Evolutionary conservation across 2,797 vertebrate species (phyloP), one percentile per base, ranked within the genome.

Genomic region (Cuniculus paca): DNA sequence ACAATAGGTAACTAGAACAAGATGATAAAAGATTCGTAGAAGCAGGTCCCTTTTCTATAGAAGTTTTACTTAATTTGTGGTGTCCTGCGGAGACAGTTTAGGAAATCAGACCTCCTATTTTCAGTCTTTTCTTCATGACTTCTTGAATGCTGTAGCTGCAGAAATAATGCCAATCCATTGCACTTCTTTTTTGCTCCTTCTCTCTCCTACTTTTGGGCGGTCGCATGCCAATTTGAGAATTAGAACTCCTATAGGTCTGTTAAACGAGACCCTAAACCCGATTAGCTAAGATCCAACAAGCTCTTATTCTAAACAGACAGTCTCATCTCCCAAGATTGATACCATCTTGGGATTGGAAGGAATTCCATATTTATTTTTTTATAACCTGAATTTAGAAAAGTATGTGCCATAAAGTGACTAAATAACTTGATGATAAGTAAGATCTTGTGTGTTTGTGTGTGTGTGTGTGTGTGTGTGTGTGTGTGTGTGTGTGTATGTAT

Each of bases 61-160:
- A 83, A 77, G 60, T 58, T 84, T 90, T 81, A 39, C 70, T 94
- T 87, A 28, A 42, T 91, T 78, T 90, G 31, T 84, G 22, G 31
- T 50, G 65, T 81, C 70, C 14, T 54, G 26, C 48, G 8, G n/a
- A 94, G 85, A 88, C 5, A 74, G n/a, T 52, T 77, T 90, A 83
- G 14, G 81, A 65, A 88, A 94, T 77, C 34, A 96, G 45, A 72
- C 3, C 10, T 65, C 75, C 48, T 93, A 54, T 95, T 36, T 70
- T 82, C 12, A n/a, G n/a, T 70, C 3, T 50, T 75, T 56, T 36
- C 10, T 39, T 48, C 3, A 58, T n/a, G 54, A 70, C 26, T 63
- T 48, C 22, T 77, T 88, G 74, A 84, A 34, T 81, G n/a, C 75
- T 45, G 60, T 42, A n/a, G 74, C 31, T 50, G 31, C 36, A 82